Percentiles rank a stretch among this genome's conserved stretches.
phyloP scores from a whole-genome alignment of 2,888 invertebrate genomes.

The Mayetiola destructor region DNA sequence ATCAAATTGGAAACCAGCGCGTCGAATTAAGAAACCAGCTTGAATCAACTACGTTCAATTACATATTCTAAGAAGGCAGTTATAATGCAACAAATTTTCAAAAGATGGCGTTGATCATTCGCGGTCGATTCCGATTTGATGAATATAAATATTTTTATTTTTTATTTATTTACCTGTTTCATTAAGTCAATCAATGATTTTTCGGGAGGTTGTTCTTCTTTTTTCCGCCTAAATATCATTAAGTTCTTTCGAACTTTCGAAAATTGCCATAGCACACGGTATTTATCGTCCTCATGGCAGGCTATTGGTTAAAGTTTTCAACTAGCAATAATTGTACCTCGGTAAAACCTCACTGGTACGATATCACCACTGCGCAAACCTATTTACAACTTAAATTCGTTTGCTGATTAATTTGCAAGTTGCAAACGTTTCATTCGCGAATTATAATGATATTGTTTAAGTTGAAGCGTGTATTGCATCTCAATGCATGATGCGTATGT shows the following conservation, averaged over 20 bases:
- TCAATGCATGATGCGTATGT: too few relatives aligned
- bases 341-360: slow-evolving; percentile 82
- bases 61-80: too few relatives aligned
- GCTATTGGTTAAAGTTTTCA: slow-evolving; percentile 90
- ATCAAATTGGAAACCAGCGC: too few relatives aligned
- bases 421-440: neutral
- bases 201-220: neutral
- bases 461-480: too few relatives aligned
- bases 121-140: neutral
- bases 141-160: neutral
- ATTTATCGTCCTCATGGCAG: slow-evolving; percentile 76
- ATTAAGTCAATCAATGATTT: too few relatives aligned
- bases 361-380: slow-evolving; percentile 87
- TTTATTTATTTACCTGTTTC: too few relatives aligned
- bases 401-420: neutral
- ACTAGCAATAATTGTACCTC: slow-evolving; percentile 86
- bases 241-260: slow-evolving; percentile 35
- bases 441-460: neutral
- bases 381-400: slow-evolving; percentile 31
- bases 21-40: too few relatives aligned
- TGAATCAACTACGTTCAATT: too few relatives aligned
- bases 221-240: neutral
- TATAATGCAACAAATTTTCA: too few relatives aligned
- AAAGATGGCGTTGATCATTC: too few relatives aligned
- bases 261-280: slow-evolving; percentile 76